phyloP scores from a whole-genome alignment of 2,888 invertebrate species.

The Amblyjoppa proteus region DNA sequence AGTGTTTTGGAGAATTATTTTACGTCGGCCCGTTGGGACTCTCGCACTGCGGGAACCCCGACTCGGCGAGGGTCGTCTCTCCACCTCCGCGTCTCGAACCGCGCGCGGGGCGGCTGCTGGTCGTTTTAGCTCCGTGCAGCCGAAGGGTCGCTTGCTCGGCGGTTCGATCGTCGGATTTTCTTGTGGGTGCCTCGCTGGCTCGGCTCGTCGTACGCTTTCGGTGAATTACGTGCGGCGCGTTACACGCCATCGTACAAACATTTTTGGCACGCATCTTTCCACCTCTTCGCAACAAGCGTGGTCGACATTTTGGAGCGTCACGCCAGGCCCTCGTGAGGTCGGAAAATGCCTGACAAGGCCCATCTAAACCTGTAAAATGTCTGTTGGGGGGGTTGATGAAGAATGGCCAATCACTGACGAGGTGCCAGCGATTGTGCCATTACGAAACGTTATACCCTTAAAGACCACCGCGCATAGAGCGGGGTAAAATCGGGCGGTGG shows the following conservation, averaged over 20 bases:
- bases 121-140: slow-evolving; percentile 7
- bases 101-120: background rate
- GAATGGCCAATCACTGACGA: too few relatives aligned
- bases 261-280: background rate
- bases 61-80: slow-evolving; percentile 39
- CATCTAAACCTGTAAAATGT: too few relatives aligned
- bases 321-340: too few relatives aligned
- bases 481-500: too few relatives aligned
- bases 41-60: slow-evolving; percentile 53
- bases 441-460: too few relatives aligned
- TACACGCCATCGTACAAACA: background rate
- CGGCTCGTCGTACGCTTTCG: background rate
- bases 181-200: background rate
- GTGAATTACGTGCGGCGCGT: background rate
- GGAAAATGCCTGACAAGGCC: too few relatives aligned
- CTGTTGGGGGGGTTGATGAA: background rate
- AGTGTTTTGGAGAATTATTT: slow-evolving; percentile 72
- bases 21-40: slow-evolving; percentile 68
- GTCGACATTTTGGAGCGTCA: background rate
- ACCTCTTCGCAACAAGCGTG: background rate
- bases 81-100: slow-evolving; percentile 37
- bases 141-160: slow-evolving; percentile 22
- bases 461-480: background rate
- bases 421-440: too few relatives aligned
- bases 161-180: slow-evolving; percentile 14